Conservation (phyloP, 2,888 invertebrate genomes). For the Chesias legatella region DNA sequence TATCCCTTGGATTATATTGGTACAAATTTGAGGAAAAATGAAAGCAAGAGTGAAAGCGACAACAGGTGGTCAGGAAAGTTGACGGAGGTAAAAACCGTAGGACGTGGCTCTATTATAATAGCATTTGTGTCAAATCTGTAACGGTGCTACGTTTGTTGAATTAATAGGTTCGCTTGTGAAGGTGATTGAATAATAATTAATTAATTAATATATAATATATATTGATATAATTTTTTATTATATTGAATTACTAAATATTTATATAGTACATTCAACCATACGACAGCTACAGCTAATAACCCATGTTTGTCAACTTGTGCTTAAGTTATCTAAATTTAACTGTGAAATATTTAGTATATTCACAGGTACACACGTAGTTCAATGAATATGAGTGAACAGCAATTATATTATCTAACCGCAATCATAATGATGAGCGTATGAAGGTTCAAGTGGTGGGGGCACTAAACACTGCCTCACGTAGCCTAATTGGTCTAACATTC, state of each 20-base stretch:
- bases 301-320: too few relatives aligned
- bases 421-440: conserved; percentile 16
- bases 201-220: too few relatives aligned
- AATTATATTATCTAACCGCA: conserved; percentile 12
- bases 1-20: neutral
- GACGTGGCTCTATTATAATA: conserved; percentile 18
- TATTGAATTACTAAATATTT: too few relatives aligned
- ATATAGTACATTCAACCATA: too few relatives aligned
- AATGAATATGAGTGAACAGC: conserved; percentile 8
- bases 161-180: conserved; percentile 10
- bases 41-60: conserved; percentile 9
- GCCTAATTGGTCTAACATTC: conserved; percentile 57
- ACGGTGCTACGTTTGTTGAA: conserved; percentile 17
- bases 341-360: too few relatives aligned
- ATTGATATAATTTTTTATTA: too few relatives aligned
- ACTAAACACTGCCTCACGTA: conserved; percentile 11
- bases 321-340: too few relatives aligned
- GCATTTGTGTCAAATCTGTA: conserved; percentile 23
- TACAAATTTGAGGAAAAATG: conserved; percentile 6
- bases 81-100: conserved; percentile 25
- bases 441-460: conserved; percentile 11
- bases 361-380: neutral
- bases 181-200: neutral
- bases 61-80: conserved; percentile 14
- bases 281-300: too few relatives aligned